Evolutionary conservation across 2,113 vertebrate species (phyloP).

Genomic region (Microtus montanus): DNA sequence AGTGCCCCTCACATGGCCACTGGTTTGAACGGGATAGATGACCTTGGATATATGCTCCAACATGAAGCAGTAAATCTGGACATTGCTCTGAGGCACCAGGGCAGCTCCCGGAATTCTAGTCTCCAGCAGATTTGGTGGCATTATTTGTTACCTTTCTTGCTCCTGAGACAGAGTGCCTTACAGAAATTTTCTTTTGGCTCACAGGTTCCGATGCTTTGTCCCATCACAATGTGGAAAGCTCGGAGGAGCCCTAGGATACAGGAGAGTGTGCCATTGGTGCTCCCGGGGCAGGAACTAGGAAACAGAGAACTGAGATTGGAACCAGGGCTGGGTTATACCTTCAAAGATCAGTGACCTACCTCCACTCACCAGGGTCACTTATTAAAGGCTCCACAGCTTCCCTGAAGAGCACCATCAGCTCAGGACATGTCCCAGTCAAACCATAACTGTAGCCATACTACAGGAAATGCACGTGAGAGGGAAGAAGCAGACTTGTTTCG

Average conservation of each 20-base stretch:
- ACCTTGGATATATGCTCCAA: not conserved
- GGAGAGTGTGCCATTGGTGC: not conserved
- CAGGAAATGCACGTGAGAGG: not conserved
- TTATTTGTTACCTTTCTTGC: not conserved
- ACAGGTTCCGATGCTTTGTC: not conserved
- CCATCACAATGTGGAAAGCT: no score
- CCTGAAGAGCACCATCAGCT: not conserved
- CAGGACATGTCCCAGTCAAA: not conserved
- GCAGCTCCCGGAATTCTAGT: not conserved
- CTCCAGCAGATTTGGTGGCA: not conserved
- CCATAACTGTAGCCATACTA: not conserved
- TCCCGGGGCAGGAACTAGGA: not conserved
- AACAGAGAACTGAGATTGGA: not conserved
- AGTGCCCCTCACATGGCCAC: not conserved
- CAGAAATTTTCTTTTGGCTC: not conserved
- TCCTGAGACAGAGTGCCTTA: not conserved
- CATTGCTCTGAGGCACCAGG: not conserved
- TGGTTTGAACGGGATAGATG: not conserved
- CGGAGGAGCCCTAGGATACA: not conserved
- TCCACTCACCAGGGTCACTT: not conserved
- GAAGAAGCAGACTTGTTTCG: not conserved
- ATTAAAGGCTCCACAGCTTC: not conserved
- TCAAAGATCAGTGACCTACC: not conserved
- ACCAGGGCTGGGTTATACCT: not conserved
- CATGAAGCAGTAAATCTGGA: not conserved